Base-by-base conservation (phyloP, 1,140 invertebrate species). In the Apolygus lucorum region DNA sequence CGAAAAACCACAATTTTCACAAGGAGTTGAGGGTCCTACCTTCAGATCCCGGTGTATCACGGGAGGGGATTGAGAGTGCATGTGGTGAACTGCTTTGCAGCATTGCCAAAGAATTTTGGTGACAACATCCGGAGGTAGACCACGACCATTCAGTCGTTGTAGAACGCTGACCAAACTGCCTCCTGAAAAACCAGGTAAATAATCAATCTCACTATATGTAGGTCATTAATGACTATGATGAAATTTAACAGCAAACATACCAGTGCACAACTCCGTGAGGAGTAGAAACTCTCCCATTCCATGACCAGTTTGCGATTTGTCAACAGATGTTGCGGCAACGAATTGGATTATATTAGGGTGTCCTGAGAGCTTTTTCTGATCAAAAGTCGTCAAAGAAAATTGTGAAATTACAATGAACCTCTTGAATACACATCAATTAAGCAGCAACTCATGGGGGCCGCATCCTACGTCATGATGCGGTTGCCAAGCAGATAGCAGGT, bases 1-100 rank as follows among this genome's bases (percentile, higher is more conserved):
- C n/a, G n/a, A n/a, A n/a, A n/a, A n/a, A n/a, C n/a, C n/a, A n/a
- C n/a, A n/a, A n/a, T n/a, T n/a, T n/a, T n/a, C n/a, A n/a, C n/a
- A n/a, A n/a, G n/a, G n/a, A n/a, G n/a, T n/a, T n/a, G n/a, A n/a
- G n/a, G n/a, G n/a, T n/a, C n/a, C 84, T 79, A 93, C 83, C 79
- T 95, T 95, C 72, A 98, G 87, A 83, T 99, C 96, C 75, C 95
- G 82, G 81, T 99, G 96, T 54, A 92, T 87, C 69, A 98, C 89
- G 1, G 95, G 90, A 13, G 93, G 91, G 62, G 85, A 83, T 79
- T 95, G 93, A 63, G 81, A 85, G 78, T 99, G 96, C 90, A 99
- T 92, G 78, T 96, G 92, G 73, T 93, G 87, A 8, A 98, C 90
- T 27, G 95, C 92, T 72, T 84, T 84, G 72, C 91, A 92, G 67